Evolutionary conservation across 2,797 vertebrate genomes (phyloP), one percentile per base, ranked within the genome.

Genomic region (Glossophaga mutica): DNA sequence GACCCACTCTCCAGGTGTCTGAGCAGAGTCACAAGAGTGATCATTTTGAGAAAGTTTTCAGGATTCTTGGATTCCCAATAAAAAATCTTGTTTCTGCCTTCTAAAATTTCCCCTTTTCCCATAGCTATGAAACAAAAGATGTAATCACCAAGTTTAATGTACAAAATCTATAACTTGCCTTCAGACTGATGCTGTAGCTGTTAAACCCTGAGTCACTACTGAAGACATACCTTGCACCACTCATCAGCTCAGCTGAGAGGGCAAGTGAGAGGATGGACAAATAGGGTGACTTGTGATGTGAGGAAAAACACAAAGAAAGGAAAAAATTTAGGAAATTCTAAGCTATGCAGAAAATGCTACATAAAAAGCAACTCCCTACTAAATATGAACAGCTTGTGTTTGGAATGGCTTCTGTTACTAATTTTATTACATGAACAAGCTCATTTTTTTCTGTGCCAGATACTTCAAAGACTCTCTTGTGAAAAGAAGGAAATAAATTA

Each of bases 381-480:
- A 95, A 96, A 94, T 91, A 67, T 73, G 88, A 97, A 91, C 94
- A 96, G 94, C 88, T 90, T 97, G 87, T 96, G 87, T 94, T 96
- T 92, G 42, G 95, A 96, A 94, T 91, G 90, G 32, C 44, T 96
- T 87, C 34, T 77, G 92, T 92, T 95, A 87, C 97, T 97, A 98
- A 97, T 97, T 97, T 96, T 95, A 96, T 92, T 91, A 79, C 55
- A 67, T 59, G 42, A 87, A 16, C 19, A 19, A 97, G 70, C 32
- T 91, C 73, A n/a, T 83, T 83, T 84, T 87, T 70, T 42, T 19
- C 59, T 76, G 85, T 95, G 88, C 57, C 78, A 77, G 91, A 96
- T 73, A 94, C 73, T 94, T 97, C 92, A 94, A 92, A 96, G 95
- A 92, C 90, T 96, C 88, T 90, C 94, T 90, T 88, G 59, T 92